These are phyloP conservation scores for Dascillus cervinus DNA, from an alignment of 2,888 invertebrate species.

Conservation along the genomic window DNA sequence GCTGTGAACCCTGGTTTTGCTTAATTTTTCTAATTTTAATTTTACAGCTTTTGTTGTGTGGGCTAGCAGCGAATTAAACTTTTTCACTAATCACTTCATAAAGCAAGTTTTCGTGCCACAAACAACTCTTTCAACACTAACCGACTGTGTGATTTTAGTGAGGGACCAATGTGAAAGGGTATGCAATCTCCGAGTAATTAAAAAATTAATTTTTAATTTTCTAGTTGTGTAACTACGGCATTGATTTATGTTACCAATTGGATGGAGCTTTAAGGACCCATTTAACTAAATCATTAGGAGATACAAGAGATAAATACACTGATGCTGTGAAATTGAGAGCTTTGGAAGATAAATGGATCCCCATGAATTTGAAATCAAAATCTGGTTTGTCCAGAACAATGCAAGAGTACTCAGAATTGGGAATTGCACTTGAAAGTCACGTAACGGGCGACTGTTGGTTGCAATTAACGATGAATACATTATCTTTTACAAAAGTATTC, in stretches of 20 bases:
- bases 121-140: slow-evolving; percentile 71
- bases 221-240: slow-evolving; percentile 57
- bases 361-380: slow-evolving; percentile 70
- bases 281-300: slow-evolving; percentile 65
- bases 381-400: slow-evolving; percentile 60
- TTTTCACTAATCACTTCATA: slow-evolving; percentile 71
- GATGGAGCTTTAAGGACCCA: slow-evolving; percentile 77
- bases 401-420: slow-evolving; percentile 61
- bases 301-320: slow-evolving; percentile 71
- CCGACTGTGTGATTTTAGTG: slow-evolving; percentile 79
- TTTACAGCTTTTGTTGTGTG: slow-evolving; percentile 75
- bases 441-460: slow-evolving; percentile 62
- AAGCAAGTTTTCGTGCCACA: slow-evolving; percentile 89
- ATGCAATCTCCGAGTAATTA: slow-evolving; percentile 13
- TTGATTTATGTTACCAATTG: slow-evolving; percentile 87
- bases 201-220: slow-evolving; percentile 21
- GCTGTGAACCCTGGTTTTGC: too few relatives aligned
- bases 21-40: slow-evolving; percentile 7
- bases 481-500: slow-evolving; percentile 71
- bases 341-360: slow-evolving; percentile 80
- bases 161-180: slow-evolving; percentile 65
- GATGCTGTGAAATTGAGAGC: slow-evolving; percentile 72
- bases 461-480: slow-evolving; percentile 69
- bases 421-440: slow-evolving; percentile 59
- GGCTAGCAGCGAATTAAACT: slow-evolving; percentile 77